Conservation (phyloP, 1,140 invertebrate genomes). For the Drosophila quadrilineata region DNA sequence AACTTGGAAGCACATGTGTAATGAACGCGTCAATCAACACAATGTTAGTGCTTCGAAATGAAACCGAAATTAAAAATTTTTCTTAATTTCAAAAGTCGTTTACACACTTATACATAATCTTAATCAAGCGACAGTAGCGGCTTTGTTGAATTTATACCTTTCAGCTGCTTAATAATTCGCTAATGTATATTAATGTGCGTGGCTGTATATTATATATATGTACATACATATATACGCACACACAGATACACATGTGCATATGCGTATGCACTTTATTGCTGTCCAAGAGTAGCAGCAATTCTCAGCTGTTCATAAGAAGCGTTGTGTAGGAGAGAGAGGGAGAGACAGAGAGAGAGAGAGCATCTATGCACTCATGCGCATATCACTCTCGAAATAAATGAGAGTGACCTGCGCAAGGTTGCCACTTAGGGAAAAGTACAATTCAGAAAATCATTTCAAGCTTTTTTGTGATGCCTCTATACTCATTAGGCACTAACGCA, state of each 20-base stretch:
- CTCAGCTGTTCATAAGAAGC: conserved; percentile 61
- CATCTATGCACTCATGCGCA: conserved; percentile 39
- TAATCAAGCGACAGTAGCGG: conserved; percentile 20
- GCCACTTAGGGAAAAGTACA: conserved; percentile 28
- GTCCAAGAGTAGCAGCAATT: conserved; percentile 37
- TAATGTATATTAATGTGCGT: not conserved
- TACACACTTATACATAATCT: conserved; percentile 8
- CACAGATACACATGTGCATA: not conserved
- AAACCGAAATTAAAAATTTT: conserved; percentile 16
- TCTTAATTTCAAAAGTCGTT: conserved; percentile 14
- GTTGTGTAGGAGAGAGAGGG: too few relatives aligned
- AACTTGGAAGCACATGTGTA: conserved; percentile 61
- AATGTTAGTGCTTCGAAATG: not conserved
- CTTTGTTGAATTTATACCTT: conserved; percentile 23
- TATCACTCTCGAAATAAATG: conserved; percentile 22
- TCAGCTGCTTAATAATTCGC: conserved; percentile 42
- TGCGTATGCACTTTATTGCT: conserved; percentile 24
- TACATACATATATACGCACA: not conserved
- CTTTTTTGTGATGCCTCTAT: conserved; percentile 4
- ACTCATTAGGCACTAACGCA: not conserved
- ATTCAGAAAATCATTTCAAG: conserved; percentile 2
- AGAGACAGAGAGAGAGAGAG: conserved; percentile 22
- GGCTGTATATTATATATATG: conserved; percentile 1
- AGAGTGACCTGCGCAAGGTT: conserved; percentile 42
- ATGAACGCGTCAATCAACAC: conserved; percentile 17